phyloP scores from a whole-genome alignment of 2,888 invertebrate genomes.

The Crepidodera aurea region DNA sequence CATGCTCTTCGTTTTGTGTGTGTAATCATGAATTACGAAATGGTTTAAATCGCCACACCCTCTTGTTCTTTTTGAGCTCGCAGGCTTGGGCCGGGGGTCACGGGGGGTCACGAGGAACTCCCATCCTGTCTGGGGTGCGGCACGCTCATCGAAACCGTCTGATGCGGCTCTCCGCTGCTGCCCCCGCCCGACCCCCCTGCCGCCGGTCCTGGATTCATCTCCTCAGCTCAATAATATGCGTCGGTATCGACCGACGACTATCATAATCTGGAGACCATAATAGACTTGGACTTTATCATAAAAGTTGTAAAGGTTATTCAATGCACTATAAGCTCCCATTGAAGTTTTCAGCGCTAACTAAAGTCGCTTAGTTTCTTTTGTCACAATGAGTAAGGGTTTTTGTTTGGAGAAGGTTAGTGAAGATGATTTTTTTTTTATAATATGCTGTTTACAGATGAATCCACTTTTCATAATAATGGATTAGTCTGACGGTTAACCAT shows the following conservation, averaged over 20 bases:
- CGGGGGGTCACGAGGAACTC: constrained; percentile 59
- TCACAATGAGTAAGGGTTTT: too few species aligned
- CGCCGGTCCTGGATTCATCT: constrained; percentile 48
- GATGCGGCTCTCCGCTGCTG: constrained; percentile 27
- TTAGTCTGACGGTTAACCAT: too few species aligned
- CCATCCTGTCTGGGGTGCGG: constrained; percentile 61
- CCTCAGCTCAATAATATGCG: constrained; percentile 52
- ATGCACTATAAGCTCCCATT: not conserved
- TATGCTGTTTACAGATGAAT: too few species aligned
- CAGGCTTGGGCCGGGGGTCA: constrained; percentile 49
- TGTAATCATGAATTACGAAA: constrained; percentile 54
- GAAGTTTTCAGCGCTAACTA: too few species aligned
- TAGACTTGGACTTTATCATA: not conserved
- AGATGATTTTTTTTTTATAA: too few species aligned
- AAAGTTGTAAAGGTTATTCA: not conserved
- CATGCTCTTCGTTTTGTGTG: constrained; percentile 39
- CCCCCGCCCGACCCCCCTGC: constrained; percentile 35
- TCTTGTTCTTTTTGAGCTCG: constrained; percentile 52
- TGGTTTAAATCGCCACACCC: constrained; percentile 54
- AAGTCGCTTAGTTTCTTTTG: too few species aligned
- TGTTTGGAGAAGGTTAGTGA: too few species aligned
- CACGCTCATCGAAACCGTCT: constrained; percentile 41
- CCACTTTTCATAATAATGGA: too few species aligned
- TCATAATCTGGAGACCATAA: not conserved
- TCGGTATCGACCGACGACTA: constrained; percentile 3